A percentile compares a stretch with the other conserved stretches of the same genome.
Conservation (phyloP, 2,888 invertebrate species). For the Calliopum simillimum region DNA sequence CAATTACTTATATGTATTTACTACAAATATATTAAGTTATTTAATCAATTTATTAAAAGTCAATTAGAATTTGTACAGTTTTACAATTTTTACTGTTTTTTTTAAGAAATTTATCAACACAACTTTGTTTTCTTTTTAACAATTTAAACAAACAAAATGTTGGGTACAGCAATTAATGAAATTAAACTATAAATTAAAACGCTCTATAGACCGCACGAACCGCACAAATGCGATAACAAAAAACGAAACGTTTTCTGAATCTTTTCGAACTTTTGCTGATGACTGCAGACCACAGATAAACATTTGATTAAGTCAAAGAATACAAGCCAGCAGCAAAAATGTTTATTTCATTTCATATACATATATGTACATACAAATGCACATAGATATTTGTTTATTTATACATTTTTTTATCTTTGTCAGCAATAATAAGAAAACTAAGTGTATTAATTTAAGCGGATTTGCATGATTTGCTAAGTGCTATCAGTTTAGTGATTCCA, state of each 20-base stretch:
- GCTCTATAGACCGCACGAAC: constrained; percentile 7
- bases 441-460: not conserved
- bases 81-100: no score
- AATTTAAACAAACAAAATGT: no score
- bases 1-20: no score
- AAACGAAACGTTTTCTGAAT: not conserved
- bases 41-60: no score
- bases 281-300: constrained; percentile 4
- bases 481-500: no score
- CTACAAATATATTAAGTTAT: no score
- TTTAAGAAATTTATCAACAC: no score
- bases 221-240: constrained; percentile 17
- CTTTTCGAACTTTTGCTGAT: constrained; percentile 12
- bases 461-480: not conserved
- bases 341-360: not conserved
- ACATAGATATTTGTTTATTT: constrained; percentile 5
- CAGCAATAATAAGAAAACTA: not conserved
- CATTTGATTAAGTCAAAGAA: constrained; percentile 7
- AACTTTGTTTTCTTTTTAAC: no score
- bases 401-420: constrained; percentile 15
- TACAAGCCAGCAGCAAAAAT: constrained; percentile 1
- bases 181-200: not conserved
- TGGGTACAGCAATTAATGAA: not conserved
- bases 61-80: no score
- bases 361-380: constrained; percentile 4